Evolutionary conservation across 92 coral and sea anemone genomes (phyloP).

Genomic region (Umimayanthus chanpuru): DNA sequence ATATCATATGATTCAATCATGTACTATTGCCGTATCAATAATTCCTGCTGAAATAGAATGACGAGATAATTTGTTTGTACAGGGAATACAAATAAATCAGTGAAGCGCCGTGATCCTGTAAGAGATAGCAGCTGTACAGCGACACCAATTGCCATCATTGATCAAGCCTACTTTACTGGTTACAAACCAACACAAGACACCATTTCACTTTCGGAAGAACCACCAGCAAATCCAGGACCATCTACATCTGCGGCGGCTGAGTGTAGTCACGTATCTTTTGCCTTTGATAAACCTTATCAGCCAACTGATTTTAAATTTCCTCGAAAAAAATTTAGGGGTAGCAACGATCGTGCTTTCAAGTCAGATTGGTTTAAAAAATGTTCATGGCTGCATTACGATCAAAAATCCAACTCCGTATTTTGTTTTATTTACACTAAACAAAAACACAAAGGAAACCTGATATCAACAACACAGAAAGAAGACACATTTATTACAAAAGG

Average conservation of each 20-base stretch:
- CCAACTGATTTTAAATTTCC: constrained; percentile 46
- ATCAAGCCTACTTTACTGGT: constrained; percentile 23
- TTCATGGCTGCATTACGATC: constrained; percentile 49
- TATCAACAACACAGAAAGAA: too few species aligned
- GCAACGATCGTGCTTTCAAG: constrained; percentile 49
- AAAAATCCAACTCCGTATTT: constrained; percentile 45
- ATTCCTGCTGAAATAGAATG: too few species aligned
- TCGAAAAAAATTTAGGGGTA: constrained; percentile 14
- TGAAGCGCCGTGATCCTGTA: constrained; percentile 45
- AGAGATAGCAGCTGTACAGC: constrained; percentile 42
- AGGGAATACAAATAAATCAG: constrained; percentile 30
- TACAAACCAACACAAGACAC: constrained; percentile 38
- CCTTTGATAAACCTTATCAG: too few species aligned
- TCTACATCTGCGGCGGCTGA: too few species aligned
- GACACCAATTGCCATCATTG: constrained; percentile 51
- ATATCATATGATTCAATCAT: too few species aligned
- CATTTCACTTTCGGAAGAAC: constrained; percentile 43
- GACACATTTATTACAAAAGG: too few species aligned
- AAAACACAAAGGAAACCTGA: too few species aligned
- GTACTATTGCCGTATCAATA: too few species aligned
- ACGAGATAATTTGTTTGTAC: constrained; percentile 20
- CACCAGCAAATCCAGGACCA: constrained; percentile 47
- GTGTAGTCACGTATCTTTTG: too few species aligned
- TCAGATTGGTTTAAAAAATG: too few species aligned
- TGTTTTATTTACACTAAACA: too few species aligned